Evolutionary conservation across 2,888 invertebrate species (phyloP), one percentile per base, ranked within the genome.

Genomic region (Macaria notata): DNA sequence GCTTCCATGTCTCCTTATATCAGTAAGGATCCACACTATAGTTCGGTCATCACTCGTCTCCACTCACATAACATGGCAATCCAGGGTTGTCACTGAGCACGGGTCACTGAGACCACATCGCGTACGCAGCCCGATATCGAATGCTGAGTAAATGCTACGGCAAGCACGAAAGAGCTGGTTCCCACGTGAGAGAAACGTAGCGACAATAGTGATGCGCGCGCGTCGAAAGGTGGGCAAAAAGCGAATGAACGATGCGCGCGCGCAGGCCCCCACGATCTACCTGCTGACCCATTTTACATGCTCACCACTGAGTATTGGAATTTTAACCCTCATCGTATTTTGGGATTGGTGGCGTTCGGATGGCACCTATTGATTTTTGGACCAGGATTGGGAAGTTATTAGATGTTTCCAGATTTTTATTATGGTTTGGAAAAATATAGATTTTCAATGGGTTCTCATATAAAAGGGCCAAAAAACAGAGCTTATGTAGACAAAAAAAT

Each of bases 161-260:
- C 85, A 83, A 79, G 78, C 88, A 88, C 88, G 79, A 81, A 81
- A 73, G 81, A 80, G 79, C 72, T 66, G 71, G 80, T 89, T 91
- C 90, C 84, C 90, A 91, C 90, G 89, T 78, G 79, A 84, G 88
- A 85, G 90, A 91, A 89, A 90, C 86, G 89, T 84, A 48, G 76
- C 72, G 71, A 87, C 59, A 59, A 88, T 84, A 79, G 81, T 84
- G 78, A 83, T 88, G 88, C 90, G 89, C 87, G 86, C 79, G 88
- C 82, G 86, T 88, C 86, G 90, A 90, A 89, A 91, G 90, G 90
- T 84, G 83, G 83, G 87, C 89, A 91, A 91, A 91, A 90, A 90
- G 86, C 81, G 88, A 89, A 88, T 88, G 88, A 86, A 81, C 69
- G 63, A 70, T 74, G 66, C 65, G 76, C 75, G 73, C 76, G 64